Evolutionary conservation across 1,140 invertebrate genomes (phyloP).

Genomic region (Phortica variegata): DNA sequence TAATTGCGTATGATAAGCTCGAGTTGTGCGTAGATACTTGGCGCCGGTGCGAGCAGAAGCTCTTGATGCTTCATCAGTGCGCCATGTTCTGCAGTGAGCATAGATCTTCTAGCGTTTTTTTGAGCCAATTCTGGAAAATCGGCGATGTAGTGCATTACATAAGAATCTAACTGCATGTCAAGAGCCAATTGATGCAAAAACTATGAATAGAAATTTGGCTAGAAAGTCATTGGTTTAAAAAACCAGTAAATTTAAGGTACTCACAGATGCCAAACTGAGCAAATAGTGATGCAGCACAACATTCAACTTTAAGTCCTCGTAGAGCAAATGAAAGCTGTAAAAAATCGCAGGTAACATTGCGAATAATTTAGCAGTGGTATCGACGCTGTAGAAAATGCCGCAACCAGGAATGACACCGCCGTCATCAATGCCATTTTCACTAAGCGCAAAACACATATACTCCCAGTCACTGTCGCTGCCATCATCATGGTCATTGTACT

Average conservation of each 20-base stretch:
- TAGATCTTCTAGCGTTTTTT: constrained; percentile 54
- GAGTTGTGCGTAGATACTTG: constrained; percentile 71
- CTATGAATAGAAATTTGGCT: constrained; percentile 17
- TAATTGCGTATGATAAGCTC: constrained; percentile 64
- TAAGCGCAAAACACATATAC: constrained; percentile 61
- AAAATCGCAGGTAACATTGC: constrained; percentile 73
- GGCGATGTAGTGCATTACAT: constrained; percentile 79
- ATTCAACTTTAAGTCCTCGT: constrained; percentile 89
- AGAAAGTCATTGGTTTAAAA: background rate
- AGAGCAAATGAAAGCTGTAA: constrained; percentile 82
- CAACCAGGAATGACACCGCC: too few relatives aligned
- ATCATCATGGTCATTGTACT: constrained; percentile 57
- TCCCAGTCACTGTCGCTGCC: constrained; percentile 77
- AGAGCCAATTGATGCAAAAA: constrained; percentile 77
- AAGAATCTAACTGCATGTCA: constrained; percentile 73
- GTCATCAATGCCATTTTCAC: constrained; percentile 15
- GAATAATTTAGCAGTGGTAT: constrained; percentile 69
- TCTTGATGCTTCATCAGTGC: constrained; percentile 65
- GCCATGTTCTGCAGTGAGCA: constrained; percentile 60
- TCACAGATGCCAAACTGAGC: constrained; percentile 63
- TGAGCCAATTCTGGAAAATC: constrained; percentile 70
- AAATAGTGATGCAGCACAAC: constrained; percentile 69
- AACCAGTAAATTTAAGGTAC: constrained; percentile 1
- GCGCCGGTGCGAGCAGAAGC: constrained; percentile 66
- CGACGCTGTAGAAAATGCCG: constrained; percentile 52